Base-by-base conservation (phyloP, 2,888 invertebrate species). In the Drosophila pseudotakahashii region DNA sequence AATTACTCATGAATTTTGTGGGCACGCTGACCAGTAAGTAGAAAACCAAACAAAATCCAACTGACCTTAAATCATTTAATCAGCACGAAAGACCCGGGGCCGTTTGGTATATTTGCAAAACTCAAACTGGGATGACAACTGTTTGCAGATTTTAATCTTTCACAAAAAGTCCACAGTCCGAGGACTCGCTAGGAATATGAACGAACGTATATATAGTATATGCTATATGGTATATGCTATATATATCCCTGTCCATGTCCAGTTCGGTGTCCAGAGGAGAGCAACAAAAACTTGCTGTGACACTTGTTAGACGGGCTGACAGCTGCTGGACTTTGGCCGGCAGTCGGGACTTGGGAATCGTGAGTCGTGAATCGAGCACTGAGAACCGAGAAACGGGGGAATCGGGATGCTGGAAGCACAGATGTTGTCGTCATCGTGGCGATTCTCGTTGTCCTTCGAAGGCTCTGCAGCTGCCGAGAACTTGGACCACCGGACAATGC, bases 71-170 rank as follows among this genome's bases (percentile, higher is more conserved):
- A 81, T 81, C 88, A 87, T 81, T 81, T 87, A 81, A 81, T 84
- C 88, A 78, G 67, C 78, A 78, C 34, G 16, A 61, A 72, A 32
- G 47, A 34, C 68, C 51, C 51, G 32, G 58, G 69, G 71, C 69
- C 71, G 62, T 63, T 76, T 86, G 64, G 73, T 74, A 86, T 79
- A 89, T 84, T 88, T 85, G 87, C 73, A 74, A 79, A 84, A 76
- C 86, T 81, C 63, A 88, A 85, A 88, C 81, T 78, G 76, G 83
- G 85, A 76, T 85, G 85, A 87, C 85, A 85, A 87, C 87, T 87
- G 84, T 89, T 88, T 87, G 89, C 80, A 88, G 85, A 88, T 85
- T 85, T 88, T 85, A 85, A 85, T 85, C 85, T 87, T 79, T 85
- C 85, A 85, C 84, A 85, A 78, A 83, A 75, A 67, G 68, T 47